A percentile compares a stretch with the other conserved stretches of the same genome.
These are phyloP conservation scores for Brachypteracias leptosomus DNA, from an alignment of 2,113 vertebrate genomes.

Conservation along the genomic window DNA sequence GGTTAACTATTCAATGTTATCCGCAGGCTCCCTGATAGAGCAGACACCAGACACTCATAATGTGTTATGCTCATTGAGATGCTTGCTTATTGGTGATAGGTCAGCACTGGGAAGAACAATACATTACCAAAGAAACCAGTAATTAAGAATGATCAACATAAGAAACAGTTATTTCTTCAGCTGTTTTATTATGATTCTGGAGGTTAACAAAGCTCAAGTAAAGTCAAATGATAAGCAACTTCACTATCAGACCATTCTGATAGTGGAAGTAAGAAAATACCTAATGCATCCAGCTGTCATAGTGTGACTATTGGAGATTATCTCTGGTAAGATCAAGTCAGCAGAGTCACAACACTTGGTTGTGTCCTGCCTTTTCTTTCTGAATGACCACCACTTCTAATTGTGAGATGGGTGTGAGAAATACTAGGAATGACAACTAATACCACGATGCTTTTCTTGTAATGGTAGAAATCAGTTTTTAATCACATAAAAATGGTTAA, in stretches of 20 bases:
- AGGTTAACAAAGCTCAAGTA: neutral
- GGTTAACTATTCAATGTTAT: neutral
- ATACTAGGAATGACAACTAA: neutral
- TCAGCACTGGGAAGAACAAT: neutral
- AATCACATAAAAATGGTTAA: neutral
- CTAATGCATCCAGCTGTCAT: neutral
- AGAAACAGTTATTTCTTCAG: neutral
- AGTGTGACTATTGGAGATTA: neutral
- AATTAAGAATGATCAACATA: neutral
- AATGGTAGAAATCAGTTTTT: neutral
- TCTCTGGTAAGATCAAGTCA: neutral
- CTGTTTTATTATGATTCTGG: neutral
- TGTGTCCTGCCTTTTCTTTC: neutral
- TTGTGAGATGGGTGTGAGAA: neutral
- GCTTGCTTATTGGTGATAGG: neutral
- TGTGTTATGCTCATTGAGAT: fast-evolving
- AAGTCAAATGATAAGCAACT: neutral
- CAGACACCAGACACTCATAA: fast-evolving
- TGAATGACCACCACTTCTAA: neutral
- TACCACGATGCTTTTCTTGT: neutral
- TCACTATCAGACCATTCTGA: neutral
- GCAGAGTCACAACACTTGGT: neutral
- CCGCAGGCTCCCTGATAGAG: neutral
- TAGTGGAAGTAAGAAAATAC: neutral
- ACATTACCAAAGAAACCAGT: neutral